Evolutionary conservation across 2,888 invertebrate species (phyloP), one percentile per base, ranked within the genome.

Genomic region (Hymenopus coronatus): DNA sequence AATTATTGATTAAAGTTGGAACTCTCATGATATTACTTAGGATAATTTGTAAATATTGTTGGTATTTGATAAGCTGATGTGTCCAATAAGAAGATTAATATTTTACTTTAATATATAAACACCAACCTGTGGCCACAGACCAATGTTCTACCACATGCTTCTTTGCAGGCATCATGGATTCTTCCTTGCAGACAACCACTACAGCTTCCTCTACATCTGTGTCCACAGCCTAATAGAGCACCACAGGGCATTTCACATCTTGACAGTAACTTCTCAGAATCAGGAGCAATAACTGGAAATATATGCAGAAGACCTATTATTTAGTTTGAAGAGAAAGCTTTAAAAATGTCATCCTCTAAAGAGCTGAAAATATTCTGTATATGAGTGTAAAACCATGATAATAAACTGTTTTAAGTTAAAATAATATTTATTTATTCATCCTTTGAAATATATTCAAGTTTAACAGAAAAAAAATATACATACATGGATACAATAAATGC

Each of bases 121-220:
- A 91, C 93, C 93, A 91, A 95, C 94, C 93, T 92, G 92, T 96
- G 96, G 54, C 95, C 95, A 92, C 96, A 96, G 85, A 96, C 94
- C 90, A 96, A 94, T 20, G 92, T 91, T 87, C 94, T 94, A 8
- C 93, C 93, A 92, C 96, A 97, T 28, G 93, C 92, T 91, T 94
- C 93, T 70, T 91, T 90, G 92, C 96, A 96, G 28, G 94, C 93
- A 89, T 91, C 91, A 92, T 96, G 96, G 88, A 96, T 92, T 14
- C 96, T 94, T 83, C 95, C 95, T 91, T 95, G 95, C 81, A 91
- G 92, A 92, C 96, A 96, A 85, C 92, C 90, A 4, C 94, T 93
- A 92, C 96, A 96, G 9, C 93, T 93, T 54, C 95, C 95, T 8
- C 91, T 90, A 92, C 95, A 96, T 33, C 86, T 81, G 92, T 96